These are phyloP conservation scores for Maniola hyperantus DNA, from an alignment of 2,888 invertebrate genomes.

Conservation along the genomic window DNA sequence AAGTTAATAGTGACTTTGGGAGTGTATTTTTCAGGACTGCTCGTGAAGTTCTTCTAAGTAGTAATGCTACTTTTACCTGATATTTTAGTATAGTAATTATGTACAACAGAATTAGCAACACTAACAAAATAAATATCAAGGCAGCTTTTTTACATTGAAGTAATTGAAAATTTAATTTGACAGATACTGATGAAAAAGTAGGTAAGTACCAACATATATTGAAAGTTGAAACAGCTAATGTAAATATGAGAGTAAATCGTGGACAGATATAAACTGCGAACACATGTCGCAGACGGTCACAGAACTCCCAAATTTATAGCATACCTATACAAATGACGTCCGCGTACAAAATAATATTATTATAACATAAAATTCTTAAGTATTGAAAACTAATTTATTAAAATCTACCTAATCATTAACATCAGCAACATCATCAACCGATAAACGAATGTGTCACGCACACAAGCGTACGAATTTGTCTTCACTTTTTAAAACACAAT, in stretches of 20 bases:
- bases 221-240: constrained; percentile 7
- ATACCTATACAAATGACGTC: constrained; percentile 37
- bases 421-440: too few species aligned
- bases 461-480: too few species aligned
- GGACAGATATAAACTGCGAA: constrained; percentile 10
- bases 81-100: too few species aligned
- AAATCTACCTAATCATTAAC: too few species aligned
- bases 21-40: too few species aligned
- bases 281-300: constrained; percentile 31
- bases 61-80: too few species aligned
- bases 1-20: too few species aligned
- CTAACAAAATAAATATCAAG: neutral
- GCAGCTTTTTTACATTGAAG: neutral
- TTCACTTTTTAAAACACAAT: too few species aligned
- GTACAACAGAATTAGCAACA: neutral
- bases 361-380: neutral
- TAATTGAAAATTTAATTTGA: neutral
- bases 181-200: neutral
- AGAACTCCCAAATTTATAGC: constrained; percentile 21
- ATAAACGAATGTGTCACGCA: too few species aligned
- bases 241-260: constrained; percentile 8
- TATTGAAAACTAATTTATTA: neutral
- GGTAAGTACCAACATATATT: too few species aligned
- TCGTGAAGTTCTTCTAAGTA: too few species aligned
- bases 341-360: constrained; percentile 14